A percentile compares a stretch with the other conserved stretches of the same genome.
phyloP scores from a whole-genome alignment of 2,113 vertebrate genomes.

The Brevimyrus niger region DNA sequence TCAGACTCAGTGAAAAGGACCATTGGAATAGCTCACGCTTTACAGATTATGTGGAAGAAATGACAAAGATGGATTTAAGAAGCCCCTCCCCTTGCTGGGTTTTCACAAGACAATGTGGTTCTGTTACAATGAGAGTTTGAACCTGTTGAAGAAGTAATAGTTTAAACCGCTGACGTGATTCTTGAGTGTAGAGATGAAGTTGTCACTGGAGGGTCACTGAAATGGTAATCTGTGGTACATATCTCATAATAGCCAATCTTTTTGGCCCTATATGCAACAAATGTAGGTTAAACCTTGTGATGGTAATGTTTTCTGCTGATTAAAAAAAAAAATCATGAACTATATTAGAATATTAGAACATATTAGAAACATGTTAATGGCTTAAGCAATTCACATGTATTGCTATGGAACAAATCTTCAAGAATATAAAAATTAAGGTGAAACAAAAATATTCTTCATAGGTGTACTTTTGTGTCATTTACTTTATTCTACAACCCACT shows the following conservation, averaged over 20 bases:
- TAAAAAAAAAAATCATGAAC: background rate
- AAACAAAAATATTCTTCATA: background rate
- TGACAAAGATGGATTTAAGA: slow-evolving; percentile 1
- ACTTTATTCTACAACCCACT: background rate
- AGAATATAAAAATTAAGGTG: background rate
- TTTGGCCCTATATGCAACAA: background rate
- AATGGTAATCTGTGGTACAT: background rate
- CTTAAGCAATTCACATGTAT: background rate
- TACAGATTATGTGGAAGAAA: slow-evolving; percentile 1
- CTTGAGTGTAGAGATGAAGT: background rate
- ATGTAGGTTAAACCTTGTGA: background rate
- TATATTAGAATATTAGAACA: background rate
- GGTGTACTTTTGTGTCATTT: background rate
- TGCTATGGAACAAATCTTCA: background rate
- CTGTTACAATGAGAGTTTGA: background rate
- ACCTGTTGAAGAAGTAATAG: slow-evolving; percentile 7
- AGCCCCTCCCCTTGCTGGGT: background rate
- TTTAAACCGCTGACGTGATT: background rate
- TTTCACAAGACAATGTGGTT: background rate
- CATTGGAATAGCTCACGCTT: background rate
- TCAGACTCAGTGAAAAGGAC: background rate
- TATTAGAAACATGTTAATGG: background rate
- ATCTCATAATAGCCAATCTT: background rate
- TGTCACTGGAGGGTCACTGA: background rate
- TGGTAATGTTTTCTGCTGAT: background rate